Percentiles rank a stretch among this genome's conserved stretches.
Conservation (phyloP, 2,797 vertebrate genomes). For the Balearica regulorum region DNA sequence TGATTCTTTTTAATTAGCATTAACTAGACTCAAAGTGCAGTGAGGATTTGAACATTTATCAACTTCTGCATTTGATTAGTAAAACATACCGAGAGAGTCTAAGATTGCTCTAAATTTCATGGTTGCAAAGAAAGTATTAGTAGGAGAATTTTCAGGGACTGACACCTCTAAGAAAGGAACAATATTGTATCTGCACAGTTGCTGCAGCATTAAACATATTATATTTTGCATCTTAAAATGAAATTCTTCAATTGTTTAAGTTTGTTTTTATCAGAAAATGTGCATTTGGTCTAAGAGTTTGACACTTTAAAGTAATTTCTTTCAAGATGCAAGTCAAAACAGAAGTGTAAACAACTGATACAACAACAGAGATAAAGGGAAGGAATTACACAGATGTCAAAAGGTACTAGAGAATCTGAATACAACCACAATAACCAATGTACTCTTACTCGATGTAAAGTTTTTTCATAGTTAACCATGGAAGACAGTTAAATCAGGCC, state of each 20-base stretch:
- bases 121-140: neutral
- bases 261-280: neutral
- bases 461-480: neutral
- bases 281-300: neutral
- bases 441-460: neutral
- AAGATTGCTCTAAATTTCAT: slow-evolving; percentile 25
- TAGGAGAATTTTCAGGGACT: neutral
- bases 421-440: neutral
- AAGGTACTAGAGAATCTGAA: neutral
- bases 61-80: slow-evolving; percentile 54
- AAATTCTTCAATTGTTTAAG: neutral
- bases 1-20: slow-evolving; percentile 78
- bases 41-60: slow-evolving; percentile 67
- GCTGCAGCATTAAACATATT: neutral
- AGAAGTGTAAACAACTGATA: neutral
- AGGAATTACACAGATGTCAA: neutral
- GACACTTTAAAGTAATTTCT: neutral
- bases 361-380: neutral
- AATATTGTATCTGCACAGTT: neutral
- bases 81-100: neutral
- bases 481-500: neutral
- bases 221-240: neutral
- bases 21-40: slow-evolving; percentile 59
- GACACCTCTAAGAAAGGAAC: neutral
- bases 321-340: neutral